These are phyloP conservation scores for Enteromius fasciolatus DNA, from an alignment of 2,797 vertebrate genomes.

Conservation along the genomic window DNA sequence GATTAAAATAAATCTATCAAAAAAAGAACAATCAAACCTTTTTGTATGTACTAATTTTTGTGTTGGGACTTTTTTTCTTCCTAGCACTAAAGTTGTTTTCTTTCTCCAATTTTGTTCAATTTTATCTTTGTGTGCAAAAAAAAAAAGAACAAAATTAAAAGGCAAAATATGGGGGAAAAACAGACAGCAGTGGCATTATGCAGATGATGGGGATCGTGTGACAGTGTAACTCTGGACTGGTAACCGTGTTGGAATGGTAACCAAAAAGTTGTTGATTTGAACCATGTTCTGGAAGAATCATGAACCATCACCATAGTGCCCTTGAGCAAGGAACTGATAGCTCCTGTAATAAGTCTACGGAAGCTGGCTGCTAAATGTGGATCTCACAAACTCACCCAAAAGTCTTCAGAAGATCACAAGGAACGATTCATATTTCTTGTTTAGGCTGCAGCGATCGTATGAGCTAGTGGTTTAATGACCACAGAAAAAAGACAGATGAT, in stretches of 20 bases:
- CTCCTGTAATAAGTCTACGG: background rate
- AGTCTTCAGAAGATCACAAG: conserved; percentile 9
- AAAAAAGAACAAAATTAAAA: background rate
- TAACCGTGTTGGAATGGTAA: background rate
- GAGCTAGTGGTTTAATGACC: background rate
- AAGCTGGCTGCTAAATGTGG: background rate
- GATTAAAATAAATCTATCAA: background rate
- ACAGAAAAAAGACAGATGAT: background rate
- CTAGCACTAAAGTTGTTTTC: background rate
- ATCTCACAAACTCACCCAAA: background rate
- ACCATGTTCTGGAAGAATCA: background rate
- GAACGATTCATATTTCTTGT: background rate
- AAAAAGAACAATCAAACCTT: background rate
- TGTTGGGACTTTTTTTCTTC: background rate
- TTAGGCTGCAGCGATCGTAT: background rate
- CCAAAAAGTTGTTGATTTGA: background rate
- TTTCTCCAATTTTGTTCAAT: background rate
- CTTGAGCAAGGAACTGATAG: conserved; percentile 6
- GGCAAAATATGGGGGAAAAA: background rate
- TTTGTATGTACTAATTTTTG: no score
- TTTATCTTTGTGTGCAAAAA: background rate
- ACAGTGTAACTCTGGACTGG: background rate
- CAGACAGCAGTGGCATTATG: background rate
- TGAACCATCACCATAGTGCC: background rate
- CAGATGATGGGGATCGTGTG: background rate